phyloP scores from a whole-genome alignment of 2,888 invertebrate species.

The Drosophila flavopinicola region DNA sequence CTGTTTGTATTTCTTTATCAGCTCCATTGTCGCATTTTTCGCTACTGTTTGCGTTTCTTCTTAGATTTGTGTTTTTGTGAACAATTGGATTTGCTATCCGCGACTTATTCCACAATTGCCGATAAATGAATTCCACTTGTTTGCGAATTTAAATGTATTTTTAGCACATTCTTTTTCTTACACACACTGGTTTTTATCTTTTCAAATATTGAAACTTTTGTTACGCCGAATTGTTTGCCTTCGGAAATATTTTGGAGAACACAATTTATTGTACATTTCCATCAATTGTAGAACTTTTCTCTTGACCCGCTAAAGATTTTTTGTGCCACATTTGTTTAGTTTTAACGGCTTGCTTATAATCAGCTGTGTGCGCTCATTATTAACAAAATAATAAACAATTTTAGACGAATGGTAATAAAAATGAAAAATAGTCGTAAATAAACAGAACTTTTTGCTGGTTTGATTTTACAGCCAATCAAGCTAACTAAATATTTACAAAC shows the following conservation, averaged over 20 bases:
- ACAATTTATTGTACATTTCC: conserved; percentile 13
- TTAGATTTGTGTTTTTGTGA: conserved; percentile 8
- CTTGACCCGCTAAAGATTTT: conserved; percentile 1
- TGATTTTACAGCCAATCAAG: conserved; percentile 22
- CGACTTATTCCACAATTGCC: not conserved
- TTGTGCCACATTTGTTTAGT: conserved; percentile 30
- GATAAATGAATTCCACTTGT: not conserved
- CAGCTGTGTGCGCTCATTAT: conserved; percentile 44
- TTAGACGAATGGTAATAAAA: conserved; percentile 15
- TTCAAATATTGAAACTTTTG: not conserved
- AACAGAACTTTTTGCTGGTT: conserved; percentile 3
- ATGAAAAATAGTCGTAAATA: conserved; percentile 15
- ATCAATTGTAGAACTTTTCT: not conserved
- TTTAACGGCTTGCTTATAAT: conserved; percentile 19
- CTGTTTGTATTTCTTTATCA: conserved; percentile 80
- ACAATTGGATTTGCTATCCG: too few species aligned
- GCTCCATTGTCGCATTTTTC: conserved; percentile 72
- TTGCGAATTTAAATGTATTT: not conserved
- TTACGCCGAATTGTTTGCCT: not conserved
- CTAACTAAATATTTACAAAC: conserved; percentile 18
- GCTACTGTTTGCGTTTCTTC: not conserved
- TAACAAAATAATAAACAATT: conserved; percentile 39
- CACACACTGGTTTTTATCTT: not conserved
- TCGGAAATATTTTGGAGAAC: not conserved
- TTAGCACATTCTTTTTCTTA: conserved; percentile 1